These are phyloP conservation scores for Haliaeetus leucogaster DNA, from an alignment of 2,113 vertebrate species.

Conservation along the genomic window DNA sequence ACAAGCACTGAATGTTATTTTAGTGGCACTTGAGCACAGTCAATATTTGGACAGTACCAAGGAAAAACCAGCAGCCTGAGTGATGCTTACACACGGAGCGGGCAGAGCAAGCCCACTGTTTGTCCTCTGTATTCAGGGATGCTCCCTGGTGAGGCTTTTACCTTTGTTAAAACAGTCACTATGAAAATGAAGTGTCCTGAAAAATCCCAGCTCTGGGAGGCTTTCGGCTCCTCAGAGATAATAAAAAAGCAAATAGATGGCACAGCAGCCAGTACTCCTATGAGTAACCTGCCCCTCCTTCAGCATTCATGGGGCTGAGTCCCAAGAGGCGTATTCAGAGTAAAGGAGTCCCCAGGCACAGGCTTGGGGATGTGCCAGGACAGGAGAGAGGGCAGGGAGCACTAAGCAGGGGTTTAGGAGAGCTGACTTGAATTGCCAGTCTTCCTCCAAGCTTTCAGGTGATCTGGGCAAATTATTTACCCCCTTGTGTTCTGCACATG, in stretches of 20 bases:
- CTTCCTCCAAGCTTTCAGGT: background rate
- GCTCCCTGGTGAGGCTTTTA: background rate
- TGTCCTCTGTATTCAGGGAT: background rate
- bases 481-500: background rate
- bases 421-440: background rate
- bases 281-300: background rate
- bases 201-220: background rate
- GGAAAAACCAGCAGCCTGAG: background rate
- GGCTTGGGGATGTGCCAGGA: too few relatives aligned
- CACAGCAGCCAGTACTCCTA: background rate
- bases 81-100: background rate
- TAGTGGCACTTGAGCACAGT: background rate
- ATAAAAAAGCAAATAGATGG: background rate
- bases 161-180: background rate
- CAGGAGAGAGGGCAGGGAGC: background rate
- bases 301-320: background rate
- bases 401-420: background rate
- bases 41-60: constrained; percentile 21
- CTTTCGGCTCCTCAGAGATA: background rate
- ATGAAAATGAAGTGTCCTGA: background rate
- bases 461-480: background rate
- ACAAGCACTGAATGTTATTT: background rate
- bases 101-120: background rate
- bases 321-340: accelerated
- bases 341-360: background rate